phyloP scores from a whole-genome alignment of 2,797 vertebrate species.

The Epinephelus malabaricus region DNA sequence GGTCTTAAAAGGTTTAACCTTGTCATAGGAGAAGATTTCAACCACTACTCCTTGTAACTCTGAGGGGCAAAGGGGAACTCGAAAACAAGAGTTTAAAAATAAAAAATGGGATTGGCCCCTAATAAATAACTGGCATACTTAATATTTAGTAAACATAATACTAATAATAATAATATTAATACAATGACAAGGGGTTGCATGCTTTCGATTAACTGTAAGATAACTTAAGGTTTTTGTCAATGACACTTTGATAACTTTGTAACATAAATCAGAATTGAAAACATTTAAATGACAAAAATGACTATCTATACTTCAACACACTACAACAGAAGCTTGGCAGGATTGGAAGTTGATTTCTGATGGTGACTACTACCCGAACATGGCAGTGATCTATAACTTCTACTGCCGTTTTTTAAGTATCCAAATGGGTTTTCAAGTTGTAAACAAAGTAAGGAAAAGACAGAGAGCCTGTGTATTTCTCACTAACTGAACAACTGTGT shows the following conservation, averaged over 20 bases:
- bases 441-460: slow-evolving; percentile 25
- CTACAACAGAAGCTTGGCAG: neutral
- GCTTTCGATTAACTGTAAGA: neutral
- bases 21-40: no score
- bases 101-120: no score
- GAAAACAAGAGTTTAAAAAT: no score
- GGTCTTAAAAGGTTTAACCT: no score
- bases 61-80: no score
- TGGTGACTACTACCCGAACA: neutral
- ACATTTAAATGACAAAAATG: neutral
- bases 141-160: neutral
- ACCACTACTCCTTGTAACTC: no score
- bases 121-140: no score
- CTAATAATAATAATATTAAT: no score
- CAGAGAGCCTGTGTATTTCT: slow-evolving; percentile 13
- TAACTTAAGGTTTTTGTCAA: neutral
- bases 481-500: slow-evolving; percentile 54
- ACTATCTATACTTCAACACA: neutral
- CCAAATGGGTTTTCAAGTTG: neutral
- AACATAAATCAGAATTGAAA: neutral
- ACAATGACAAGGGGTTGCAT: neutral
- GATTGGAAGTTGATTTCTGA: no score
- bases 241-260: neutral
- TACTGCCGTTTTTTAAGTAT: neutral
- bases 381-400: neutral